Conservation (phyloP, 2,797 vertebrate genomes). For the Petrocephalus sullivani region DNA sequence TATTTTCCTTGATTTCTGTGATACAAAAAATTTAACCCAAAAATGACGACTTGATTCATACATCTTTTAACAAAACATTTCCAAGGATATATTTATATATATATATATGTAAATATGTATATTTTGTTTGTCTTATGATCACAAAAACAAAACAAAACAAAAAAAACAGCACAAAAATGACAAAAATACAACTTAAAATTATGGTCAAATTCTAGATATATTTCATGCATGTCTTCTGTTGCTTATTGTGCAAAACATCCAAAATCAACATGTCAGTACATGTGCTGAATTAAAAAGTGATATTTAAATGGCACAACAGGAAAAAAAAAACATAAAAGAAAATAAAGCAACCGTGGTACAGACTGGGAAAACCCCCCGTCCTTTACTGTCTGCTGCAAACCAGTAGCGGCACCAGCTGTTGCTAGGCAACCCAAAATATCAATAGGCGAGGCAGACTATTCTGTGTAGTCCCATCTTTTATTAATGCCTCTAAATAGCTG, state of each 20-base stretch:
- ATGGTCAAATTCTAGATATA: neutral
- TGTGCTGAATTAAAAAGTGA: constrained; percentile 6
- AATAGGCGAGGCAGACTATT: constrained; percentile 51
- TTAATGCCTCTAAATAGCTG: constrained; percentile 42
- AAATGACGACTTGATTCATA: neutral
- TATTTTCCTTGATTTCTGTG: neutral
- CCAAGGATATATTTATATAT: neutral
- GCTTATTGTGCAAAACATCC: neutral
- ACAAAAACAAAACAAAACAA: neutral
- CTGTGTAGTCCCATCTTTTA: constrained; percentile 49
- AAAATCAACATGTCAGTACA: constrained; percentile 22
- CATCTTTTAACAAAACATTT: neutral
- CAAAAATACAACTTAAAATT: neutral
- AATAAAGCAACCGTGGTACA: constrained; percentile 29
- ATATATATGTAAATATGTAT: too few relatives aligned
- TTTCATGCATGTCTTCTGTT: neutral
- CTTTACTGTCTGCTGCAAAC: constrained; percentile 36
- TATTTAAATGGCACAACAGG: constrained; percentile 14
- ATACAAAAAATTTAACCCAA: neutral
- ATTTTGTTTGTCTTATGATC: neutral
- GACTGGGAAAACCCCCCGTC: constrained; percentile 42
- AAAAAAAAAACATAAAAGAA: neutral
- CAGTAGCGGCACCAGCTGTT: constrained; percentile 23
- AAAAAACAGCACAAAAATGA: neutral
- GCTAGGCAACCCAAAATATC: constrained; percentile 58